Percentiles rank a stretch among this genome's conserved stretches.
phyloP scores from a whole-genome alignment of 2,797 vertebrate species.

The Loriculus beryllinus region DNA sequence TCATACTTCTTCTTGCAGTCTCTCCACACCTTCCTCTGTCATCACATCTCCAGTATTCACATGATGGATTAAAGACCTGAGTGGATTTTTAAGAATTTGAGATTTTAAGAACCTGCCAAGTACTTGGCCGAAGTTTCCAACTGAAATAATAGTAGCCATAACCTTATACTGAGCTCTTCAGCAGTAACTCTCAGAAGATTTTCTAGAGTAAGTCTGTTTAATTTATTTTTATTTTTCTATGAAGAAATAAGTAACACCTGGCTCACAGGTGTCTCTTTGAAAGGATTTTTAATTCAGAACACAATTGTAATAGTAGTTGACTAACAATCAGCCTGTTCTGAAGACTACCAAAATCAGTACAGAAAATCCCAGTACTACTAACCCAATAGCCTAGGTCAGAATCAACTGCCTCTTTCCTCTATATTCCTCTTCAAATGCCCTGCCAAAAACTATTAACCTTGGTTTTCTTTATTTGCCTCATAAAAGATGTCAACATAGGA shows the following conservation, averaged over 20 bases:
- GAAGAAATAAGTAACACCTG: background rate
- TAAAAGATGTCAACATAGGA: background rate
- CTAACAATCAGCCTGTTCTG: background rate
- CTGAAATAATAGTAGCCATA: background rate
- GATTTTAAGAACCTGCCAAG: background rate
- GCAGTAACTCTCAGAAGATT: background rate
- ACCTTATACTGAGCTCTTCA: background rate
- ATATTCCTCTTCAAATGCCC: background rate
- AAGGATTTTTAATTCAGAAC: background rate
- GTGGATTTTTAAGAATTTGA: background rate
- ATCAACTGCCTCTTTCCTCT: background rate
- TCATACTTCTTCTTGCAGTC: background rate
- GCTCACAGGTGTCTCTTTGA: background rate
- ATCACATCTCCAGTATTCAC: background rate
- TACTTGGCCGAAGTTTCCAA: background rate
- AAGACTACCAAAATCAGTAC: background rate
- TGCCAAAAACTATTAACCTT: background rate
- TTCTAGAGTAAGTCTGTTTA: background rate
- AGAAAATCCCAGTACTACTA: background rate
- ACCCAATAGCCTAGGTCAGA: background rate
- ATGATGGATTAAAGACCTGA: background rate
- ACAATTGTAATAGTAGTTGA: background rate
- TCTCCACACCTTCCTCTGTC: background rate
- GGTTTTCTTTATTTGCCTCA: background rate
- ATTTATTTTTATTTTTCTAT: background rate